These are phyloP conservation scores for Octodon degus DNA, from an alignment of 2,113 vertebrate genomes.

Conservation along the genomic window DNA sequence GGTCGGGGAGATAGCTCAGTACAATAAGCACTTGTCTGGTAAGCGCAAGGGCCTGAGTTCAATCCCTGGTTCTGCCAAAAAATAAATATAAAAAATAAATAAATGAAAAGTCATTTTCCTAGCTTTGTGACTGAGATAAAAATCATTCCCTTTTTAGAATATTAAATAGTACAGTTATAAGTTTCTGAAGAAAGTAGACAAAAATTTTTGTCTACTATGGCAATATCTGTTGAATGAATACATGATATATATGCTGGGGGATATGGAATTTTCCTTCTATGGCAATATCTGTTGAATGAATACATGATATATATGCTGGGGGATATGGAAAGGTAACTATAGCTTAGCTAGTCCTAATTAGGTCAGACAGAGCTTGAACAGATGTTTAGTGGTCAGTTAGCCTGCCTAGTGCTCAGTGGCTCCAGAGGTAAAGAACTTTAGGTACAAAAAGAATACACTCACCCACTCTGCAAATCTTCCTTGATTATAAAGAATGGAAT, in stretches of 20 bases:
- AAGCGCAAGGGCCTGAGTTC: too few species aligned
- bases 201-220: background rate
- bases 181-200: constrained; percentile 16
- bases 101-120: constrained; percentile 59
- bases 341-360: background rate
- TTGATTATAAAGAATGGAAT: background rate
- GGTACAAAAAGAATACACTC: background rate
- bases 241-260: background rate
- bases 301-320: background rate
- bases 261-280: background rate
- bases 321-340: background rate
- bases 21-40: too few species aligned
- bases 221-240: constrained; percentile 19
- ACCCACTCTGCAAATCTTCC: background rate
- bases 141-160: background rate
- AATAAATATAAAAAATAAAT: too few species aligned
- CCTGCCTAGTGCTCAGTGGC: background rate
- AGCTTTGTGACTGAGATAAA: constrained; percentile 69
- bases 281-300: background rate
- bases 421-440: background rate
- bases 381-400: background rate
- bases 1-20: too few species aligned
- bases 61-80: too few species aligned
- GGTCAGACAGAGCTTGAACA: background rate
- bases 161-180: background rate